These are phyloP conservation scores for Drepanosiphum platanoidis DNA, from an alignment of 2,888 invertebrate genomes.

Conservation along the genomic window DNA sequence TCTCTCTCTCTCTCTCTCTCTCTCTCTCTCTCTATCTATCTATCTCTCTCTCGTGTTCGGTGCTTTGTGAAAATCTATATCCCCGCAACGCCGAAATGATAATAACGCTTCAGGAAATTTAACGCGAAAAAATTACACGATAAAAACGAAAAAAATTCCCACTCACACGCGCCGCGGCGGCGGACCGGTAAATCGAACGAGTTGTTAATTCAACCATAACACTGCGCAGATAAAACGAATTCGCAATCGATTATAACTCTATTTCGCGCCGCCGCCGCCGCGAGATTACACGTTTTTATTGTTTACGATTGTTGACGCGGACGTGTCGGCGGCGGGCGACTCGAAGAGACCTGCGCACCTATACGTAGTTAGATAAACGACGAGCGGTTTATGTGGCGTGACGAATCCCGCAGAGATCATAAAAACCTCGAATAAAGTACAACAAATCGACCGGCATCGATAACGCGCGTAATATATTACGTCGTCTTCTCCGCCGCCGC, in stretches of 20 bases:
- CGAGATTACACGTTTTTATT: not conserved
- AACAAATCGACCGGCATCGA: too few relatives aligned
- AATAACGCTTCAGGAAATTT: slow-evolving; percentile 35
- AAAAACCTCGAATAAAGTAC: too few relatives aligned
- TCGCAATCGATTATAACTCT: slow-evolving; percentile 7
- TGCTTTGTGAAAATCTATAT: not conserved
- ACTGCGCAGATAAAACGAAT: slow-evolving; percentile 11
- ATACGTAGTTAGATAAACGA: too few relatives aligned
- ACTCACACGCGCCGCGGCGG: not conserved
- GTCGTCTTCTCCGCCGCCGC: too few relatives aligned
- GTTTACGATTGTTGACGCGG: not conserved
- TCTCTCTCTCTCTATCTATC: too few relatives aligned
- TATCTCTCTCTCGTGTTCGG: not conserved
- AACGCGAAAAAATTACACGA: not conserved
- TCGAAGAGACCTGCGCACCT: not conserved
- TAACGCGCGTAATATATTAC: too few relatives aligned
- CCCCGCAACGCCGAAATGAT: slow-evolving; percentile 3
- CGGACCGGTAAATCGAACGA: not conserved
- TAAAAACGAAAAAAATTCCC: slow-evolving; percentile 4
- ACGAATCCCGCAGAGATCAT: too few relatives aligned
- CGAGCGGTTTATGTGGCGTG: too few relatives aligned
- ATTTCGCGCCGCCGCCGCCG: not conserved
- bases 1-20: too few relatives aligned
- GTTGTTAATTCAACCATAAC: slow-evolving; percentile 43
- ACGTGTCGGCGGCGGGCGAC: not conserved